These are phyloP conservation scores for Tribolium castaneum DNA, from an alignment of 1,140 invertebrate genomes.

Conservation along the genomic window DNA sequence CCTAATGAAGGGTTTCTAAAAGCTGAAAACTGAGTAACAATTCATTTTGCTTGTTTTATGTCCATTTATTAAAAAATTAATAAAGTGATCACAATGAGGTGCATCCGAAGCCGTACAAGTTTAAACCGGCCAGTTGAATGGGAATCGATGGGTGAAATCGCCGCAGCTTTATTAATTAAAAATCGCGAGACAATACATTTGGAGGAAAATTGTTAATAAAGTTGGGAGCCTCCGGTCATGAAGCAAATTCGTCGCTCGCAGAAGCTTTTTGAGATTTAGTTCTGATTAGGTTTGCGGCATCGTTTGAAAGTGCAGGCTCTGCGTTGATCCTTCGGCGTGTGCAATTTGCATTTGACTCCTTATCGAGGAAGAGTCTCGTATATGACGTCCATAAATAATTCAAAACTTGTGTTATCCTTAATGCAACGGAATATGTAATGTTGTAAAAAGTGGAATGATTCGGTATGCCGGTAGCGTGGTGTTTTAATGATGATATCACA, in stretches of 20 bases:
- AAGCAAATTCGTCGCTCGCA: neutral
- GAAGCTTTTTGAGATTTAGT: neutral
- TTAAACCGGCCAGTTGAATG: too few species aligned
- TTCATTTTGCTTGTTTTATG: too few species aligned
- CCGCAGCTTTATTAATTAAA: too few species aligned
- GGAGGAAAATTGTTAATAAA: neutral
- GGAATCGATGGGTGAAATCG: too few species aligned
- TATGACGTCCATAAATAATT: conserved; percentile 50
- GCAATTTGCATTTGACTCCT: conserved; percentile 16
- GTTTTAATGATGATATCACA: conserved; percentile 53
- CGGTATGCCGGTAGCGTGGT: conserved; percentile 49
- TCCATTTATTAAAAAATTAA: too few species aligned
- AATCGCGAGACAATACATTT: too few species aligned
- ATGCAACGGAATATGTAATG: conserved; percentile 51
- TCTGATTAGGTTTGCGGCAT: neutral
- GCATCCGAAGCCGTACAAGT: too few species aligned
- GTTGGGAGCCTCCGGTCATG: neutral
- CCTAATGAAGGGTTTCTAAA: too few species aligned
- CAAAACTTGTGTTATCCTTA: conserved; percentile 47
- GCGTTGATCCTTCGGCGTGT: neutral
- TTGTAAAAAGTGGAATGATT: conserved; percentile 53
- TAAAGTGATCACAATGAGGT: too few species aligned
- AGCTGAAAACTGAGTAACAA: too few species aligned
- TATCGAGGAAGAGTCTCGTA: neutral
- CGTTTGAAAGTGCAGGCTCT: neutral